phyloP scores from a whole-genome alignment of 2,888 invertebrate genomes.

The Andrena marginata region DNA sequence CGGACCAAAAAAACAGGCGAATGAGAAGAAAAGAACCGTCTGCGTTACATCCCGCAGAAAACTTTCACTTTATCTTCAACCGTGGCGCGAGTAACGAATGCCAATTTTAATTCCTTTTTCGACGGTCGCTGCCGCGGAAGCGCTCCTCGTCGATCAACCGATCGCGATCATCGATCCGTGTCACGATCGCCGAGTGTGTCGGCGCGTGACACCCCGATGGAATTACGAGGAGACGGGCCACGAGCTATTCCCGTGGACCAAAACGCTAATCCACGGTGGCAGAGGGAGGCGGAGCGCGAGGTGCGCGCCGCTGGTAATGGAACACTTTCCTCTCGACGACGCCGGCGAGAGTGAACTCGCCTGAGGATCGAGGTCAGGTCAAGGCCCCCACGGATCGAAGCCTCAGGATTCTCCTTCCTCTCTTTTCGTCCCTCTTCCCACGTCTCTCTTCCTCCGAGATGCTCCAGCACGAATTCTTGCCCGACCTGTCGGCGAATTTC shows the following conservation, averaged over 20 bases:
- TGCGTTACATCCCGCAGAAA: constrained; percentile 23
- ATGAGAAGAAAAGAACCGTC: constrained; percentile 6
- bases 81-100: not conserved
- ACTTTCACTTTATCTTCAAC: constrained; percentile 53
- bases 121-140: not conserved
- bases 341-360: constrained; percentile 85
- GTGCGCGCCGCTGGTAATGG: constrained; percentile 76
- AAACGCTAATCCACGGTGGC: constrained; percentile 66
- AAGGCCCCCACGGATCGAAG: constrained; percentile 81
- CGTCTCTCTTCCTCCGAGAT: not conserved
- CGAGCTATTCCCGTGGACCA: constrained; percentile 35
- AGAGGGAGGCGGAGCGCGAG: constrained; percentile 55
- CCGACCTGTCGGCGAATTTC: not conserved
- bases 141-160: not conserved
- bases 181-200: constrained; percentile 8
- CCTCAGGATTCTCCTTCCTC: constrained; percentile 39
- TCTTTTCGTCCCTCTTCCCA: constrained; percentile 23
- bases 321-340: constrained; percentile 84
- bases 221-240: not conserved
- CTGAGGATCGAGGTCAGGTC: constrained; percentile 85
- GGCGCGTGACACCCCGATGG: constrained; percentile 10
- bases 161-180: constrained; percentile 11
- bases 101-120: constrained; percentile 26
- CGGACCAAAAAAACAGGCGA: not conserved
- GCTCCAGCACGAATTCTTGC: not conserved